Evolutionary conservation across 2,113 vertebrate genomes (phyloP), one percentile per base, ranked within the genome.

Genomic region (Melanerpes formicivorus): DNA sequence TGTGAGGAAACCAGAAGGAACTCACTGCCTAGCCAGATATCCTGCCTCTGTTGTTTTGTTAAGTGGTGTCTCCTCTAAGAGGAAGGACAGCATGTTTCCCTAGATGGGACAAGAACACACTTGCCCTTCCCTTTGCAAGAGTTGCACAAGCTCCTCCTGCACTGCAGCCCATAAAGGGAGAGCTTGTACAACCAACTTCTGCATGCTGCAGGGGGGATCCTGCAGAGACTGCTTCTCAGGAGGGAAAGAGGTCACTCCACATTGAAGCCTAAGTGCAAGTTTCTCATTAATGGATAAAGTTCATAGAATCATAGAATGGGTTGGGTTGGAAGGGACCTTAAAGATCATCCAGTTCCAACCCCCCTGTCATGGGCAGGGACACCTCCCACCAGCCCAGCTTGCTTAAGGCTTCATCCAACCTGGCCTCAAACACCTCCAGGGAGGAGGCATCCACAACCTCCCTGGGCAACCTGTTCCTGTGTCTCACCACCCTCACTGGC

Each of bases 91-190:
- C 14, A 5, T 0, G 0, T 88, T 89, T 90, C 84, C 60, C 66
- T 25, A 66, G 71, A 26, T 13, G 52, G 56, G 52, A 81, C 66
- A 93, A 81, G 84, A 87, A 84, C 21, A 40, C 75, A 77, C 90
- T 87, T 82, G 93, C 86, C 83, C 34, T 90, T 54, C 54, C 74
- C 62, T 77, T 29, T 50, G 58, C 70, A 60, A 29, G 66, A 50
- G n/a, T 32, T 95, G 60, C 77, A 94, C 74, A 92, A 88, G 65
- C 63, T 73, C n/a, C 60, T 78, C 12, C 81, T 34, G 74, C 62
- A 2, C 0, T 65, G 71, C 54, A 91, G 80, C 62, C 76, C 50
- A 37, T n/a, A 40, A 87, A 81, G 56, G 23, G 79, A 50, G 55
- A 75, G 72, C 40, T 5, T n/a, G 37, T 23, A 74, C 72, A 88